phyloP scores from a whole-genome alignment of 2,113 vertebrate species.

The Ochotona princeps region DNA sequence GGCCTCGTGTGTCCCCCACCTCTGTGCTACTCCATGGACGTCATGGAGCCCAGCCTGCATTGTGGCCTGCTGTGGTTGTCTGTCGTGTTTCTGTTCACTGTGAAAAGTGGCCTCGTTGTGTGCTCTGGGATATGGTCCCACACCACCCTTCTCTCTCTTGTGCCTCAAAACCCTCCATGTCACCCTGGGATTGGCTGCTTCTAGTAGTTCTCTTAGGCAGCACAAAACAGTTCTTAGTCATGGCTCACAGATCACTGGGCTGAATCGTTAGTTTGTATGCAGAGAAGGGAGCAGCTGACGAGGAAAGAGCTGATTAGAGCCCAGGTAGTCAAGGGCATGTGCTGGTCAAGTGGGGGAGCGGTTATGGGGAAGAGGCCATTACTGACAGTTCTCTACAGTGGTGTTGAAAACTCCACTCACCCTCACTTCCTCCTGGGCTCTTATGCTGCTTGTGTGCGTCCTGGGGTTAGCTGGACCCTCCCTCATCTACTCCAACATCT shows the following conservation, averaged over 20 bases:
- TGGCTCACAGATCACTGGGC: too few relatives aligned
- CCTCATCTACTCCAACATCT: neutral
- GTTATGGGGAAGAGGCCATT: neutral
- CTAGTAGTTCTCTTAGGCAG: neutral
- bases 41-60: too few relatives aligned
- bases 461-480: too few relatives aligned
- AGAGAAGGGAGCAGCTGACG: neutral
- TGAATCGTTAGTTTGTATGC: neutral
- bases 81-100: neutral
- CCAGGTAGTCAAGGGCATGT: neutral
- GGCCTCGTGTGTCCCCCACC: too few relatives aligned
- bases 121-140: too few relatives aligned
- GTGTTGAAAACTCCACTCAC: neutral
- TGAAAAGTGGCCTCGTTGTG: neutral
- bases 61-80: neutral
- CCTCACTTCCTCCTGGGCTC: neutral
- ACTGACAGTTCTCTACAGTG: neutral
- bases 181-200: neutral
- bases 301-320: neutral
- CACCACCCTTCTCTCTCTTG: neutral
- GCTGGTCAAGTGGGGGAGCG: neutral
- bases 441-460: neutral
- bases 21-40: too few relatives aligned
- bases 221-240: neutral
- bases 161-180: neutral